Conservation (phyloP, 2,888 invertebrate species). For the Sinotaia quadrata region DNA sequence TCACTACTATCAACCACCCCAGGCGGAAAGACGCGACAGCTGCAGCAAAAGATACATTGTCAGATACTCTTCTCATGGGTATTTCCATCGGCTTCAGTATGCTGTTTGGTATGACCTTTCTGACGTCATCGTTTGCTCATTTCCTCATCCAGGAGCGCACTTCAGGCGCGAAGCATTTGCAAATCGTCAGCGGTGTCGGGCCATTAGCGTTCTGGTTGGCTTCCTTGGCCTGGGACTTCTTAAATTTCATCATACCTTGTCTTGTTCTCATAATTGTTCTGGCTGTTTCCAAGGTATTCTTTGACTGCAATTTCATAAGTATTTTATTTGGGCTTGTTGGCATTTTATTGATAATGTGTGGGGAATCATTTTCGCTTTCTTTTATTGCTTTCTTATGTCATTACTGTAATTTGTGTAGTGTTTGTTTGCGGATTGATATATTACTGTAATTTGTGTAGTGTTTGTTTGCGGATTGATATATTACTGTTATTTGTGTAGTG, state of each 20-base stretch:
- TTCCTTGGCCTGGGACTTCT: slow-evolving; percentile 72
- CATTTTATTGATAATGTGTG: too few species aligned
- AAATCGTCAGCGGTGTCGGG: slow-evolving; percentile 70
- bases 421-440: too few species aligned
- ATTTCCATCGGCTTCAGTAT: slow-evolving; percentile 51
- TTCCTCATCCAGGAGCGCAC: slow-evolving; percentile 69
- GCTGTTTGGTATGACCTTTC: slow-evolving; percentile 65
- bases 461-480: too few species aligned
- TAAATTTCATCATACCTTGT: slow-evolving; percentile 58
- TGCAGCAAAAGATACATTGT: slow-evolving; percentile 35
- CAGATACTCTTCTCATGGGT: slow-evolving; percentile 36
- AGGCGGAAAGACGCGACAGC: slow-evolving; percentile 13
- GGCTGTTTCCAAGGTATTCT: slow-evolving; percentile 76
- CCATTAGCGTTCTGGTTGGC: slow-evolving; percentile 72
- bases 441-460: too few species aligned
- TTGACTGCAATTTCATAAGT: too few species aligned
- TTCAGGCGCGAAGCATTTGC: slow-evolving; percentile 59
- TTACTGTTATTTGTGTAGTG: too few species aligned
- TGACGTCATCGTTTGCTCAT: slow-evolving; percentile 60
- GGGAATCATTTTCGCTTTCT: too few species aligned
- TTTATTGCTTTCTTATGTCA: too few species aligned
- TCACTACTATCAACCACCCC: slow-evolving; percentile 14
- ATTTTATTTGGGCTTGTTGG: too few species aligned
- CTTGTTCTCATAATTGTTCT: slow-evolving; percentile 13
- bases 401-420: too few species aligned